Base-by-base conservation (phyloP, 1,140 invertebrate genomes). In the Penaeus indicus region DNA sequence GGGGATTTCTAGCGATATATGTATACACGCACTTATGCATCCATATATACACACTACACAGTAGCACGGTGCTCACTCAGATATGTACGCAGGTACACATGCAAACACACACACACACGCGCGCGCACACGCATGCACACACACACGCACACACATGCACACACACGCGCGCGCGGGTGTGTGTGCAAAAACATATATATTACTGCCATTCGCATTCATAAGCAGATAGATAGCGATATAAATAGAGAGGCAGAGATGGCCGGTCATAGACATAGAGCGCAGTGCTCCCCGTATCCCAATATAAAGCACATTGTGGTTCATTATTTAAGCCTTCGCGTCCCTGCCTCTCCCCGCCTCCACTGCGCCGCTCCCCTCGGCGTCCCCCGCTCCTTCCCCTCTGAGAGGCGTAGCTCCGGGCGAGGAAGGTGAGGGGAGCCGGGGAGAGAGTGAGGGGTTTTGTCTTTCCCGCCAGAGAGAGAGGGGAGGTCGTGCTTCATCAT, bases 331-430 rank as follows among this genome's bases (percentile, higher is more conserved):
- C 80, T 38, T 60, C 25, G 32, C 25, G 67, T 27, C 21, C 27
- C 69, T 47, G 32, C 32, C 8, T 22, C 42, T 8, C 27, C 22
- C 19, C 61, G 19, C 42, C 86, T 81, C 81, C 38, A 63, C 69
- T 67, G 80, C 80, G 47, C 54, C 69, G 67, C 42, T 75, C 72
- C 72, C 72, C 72, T 75, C 72, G 42, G 72, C 72, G 27, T 19
- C 72, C 42, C 84, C 61, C 42, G 63, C 81, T 67, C 67, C 21
- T 54, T 82, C 86, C 80, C 86, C 86, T 84, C 86, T 75, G 80
- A 83, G 64, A 69, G 86, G 86, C 86, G 80, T 88, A 83, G 86
- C 86, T 88, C 67, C 86, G 60, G 86, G 86, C 86, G 60, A 83
- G 27, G 54, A 83, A 69, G 86, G 86, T 83, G 79, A 88, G 86